Evolutionary conservation across 2,113 vertebrate genomes (phyloP).

Genomic region (Maccullochella peelii): DNA sequence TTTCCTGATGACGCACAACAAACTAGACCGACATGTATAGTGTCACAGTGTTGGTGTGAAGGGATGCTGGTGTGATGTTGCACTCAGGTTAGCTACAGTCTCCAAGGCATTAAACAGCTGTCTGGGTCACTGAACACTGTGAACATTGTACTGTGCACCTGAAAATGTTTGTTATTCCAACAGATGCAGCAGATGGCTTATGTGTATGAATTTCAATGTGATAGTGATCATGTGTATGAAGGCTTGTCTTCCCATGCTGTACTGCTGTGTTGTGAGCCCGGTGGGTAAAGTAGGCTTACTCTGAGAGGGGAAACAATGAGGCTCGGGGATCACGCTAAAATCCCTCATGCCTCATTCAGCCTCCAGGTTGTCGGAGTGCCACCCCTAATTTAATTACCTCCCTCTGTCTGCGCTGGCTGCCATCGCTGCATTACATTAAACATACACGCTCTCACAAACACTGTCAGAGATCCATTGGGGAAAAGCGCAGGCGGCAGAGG

Average conservation of each 20-base stretch:
- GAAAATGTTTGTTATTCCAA: conserved; percentile 33
- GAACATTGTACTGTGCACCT: conserved; percentile 7
- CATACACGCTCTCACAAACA: conserved; percentile 30
- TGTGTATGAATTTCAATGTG: conserved; percentile 59
- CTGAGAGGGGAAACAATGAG: conserved; percentile 48
- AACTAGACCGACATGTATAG: neutral
- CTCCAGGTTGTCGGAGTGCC: conserved; percentile 64
- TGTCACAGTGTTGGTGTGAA: neutral
- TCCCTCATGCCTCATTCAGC: conserved; percentile 60
- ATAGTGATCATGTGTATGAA: conserved; percentile 54
- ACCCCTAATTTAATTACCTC: conserved; percentile 76
- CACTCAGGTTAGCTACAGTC: neutral
- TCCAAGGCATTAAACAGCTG: neutral
- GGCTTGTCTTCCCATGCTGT: conserved; percentile 38
- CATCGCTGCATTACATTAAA: conserved; percentile 61
- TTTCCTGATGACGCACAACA: neutral
- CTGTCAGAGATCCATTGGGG: conserved; percentile 40
- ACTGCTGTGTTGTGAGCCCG: conserved; percentile 2
- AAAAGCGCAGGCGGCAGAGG: conserved; percentile 25
- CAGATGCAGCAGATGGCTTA: conserved; percentile 37
- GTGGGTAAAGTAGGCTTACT: conserved; percentile 34
- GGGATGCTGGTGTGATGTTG: neutral
- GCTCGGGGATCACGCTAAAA: conserved; percentile 41
- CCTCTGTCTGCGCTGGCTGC: conserved; percentile 60
- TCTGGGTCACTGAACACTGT: conserved; percentile 1